Base-by-base conservation (phyloP, 53 echinoderm and acorn worm species). In the Mesocentrotus franciscanus region DNA sequence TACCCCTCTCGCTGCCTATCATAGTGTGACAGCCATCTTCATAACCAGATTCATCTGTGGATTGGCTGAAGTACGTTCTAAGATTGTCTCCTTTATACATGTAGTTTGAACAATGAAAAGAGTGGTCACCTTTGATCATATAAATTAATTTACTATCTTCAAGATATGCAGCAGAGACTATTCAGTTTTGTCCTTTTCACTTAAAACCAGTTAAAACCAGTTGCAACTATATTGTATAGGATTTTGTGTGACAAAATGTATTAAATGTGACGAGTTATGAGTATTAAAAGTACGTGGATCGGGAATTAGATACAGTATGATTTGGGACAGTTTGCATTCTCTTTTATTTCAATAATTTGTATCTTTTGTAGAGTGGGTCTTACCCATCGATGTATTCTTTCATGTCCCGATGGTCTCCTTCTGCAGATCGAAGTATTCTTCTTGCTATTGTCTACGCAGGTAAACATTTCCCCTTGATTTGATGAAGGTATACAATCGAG, bases 371-470 rank as follows among this genome's bases (percentile, higher is more conserved):
- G 91, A 91, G 91, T 35, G 91, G 91, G 18, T 35, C 91, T 27
- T 91, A 91, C 14, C 91, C 91, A 32, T 61, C 91, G 57, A 91
- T 91, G 91, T 91, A 91, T 66, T 91, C 91, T 8, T 61, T 90
- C 20, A 91, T 91, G 91, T 91, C 91, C 1, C 30, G 90, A 18
- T 91, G 91, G 91, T 35, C 91, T 20, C 91, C 91, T 35, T 36
- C 64, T 36, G 91, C 91, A 10, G 91, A 91, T 58, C 56, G 91
- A 33, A 91, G 91, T 20, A 61, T 91, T 66, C 66, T 91, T 68
- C 66, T 91, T 61, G 91, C 91, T 15, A 91, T 91, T 17, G 66
- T 66, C 32, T 91, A 91, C 36, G 64, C 62, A 61, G 91, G 91
- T 91, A 91, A 87, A 6, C 6, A 62, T 62, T 62, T 62, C 18